Evolutionary conservation across 2,113 vertebrate species (phyloP).

Genomic region (Microtus richardsoni): DNA sequence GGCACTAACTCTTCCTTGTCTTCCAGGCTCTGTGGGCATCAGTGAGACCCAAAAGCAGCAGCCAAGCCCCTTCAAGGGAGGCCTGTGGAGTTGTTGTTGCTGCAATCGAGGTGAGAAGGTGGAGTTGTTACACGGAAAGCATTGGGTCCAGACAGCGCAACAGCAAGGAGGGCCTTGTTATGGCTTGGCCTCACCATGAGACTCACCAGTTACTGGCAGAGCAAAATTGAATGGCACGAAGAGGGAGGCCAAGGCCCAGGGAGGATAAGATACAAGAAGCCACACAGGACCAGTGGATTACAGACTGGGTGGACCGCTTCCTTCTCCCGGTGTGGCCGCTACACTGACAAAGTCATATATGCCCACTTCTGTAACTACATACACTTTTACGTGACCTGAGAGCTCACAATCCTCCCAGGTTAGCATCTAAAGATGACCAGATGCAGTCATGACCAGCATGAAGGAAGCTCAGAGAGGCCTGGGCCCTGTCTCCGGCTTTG

Average conservation of each 20-base stretch:
- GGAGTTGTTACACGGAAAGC: neutral
- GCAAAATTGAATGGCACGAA: neutral
- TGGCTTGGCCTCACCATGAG: neutral
- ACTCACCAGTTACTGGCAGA: neutral
- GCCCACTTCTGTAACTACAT: neutral
- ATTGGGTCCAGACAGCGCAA: neutral
- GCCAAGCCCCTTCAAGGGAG: neutral
- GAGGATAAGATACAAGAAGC: neutral
- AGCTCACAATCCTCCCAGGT: neutral
- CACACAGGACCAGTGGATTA: neutral
- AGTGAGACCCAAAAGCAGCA: neutral
- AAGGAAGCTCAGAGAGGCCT: neutral
- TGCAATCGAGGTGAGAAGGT: rapidly evolving
- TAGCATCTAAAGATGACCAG: neutral
- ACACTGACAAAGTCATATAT: neutral
- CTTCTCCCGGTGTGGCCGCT: neutral
- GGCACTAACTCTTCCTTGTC: neutral
- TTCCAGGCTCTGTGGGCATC: neutral
- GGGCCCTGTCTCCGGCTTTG: neutral
- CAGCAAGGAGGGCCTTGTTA: neutral
- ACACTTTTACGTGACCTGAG: neutral
- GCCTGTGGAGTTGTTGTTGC: neutral
- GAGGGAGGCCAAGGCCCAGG: neutral
- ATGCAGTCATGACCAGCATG: neutral
- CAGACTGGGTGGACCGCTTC: neutral